Percentiles rank a stretch among this genome's conserved stretches.
These are phyloP conservation scores for Carcharodon carcharias DNA, from an alignment of 2,797 vertebrate species.

Conservation along the genomic window DNA sequence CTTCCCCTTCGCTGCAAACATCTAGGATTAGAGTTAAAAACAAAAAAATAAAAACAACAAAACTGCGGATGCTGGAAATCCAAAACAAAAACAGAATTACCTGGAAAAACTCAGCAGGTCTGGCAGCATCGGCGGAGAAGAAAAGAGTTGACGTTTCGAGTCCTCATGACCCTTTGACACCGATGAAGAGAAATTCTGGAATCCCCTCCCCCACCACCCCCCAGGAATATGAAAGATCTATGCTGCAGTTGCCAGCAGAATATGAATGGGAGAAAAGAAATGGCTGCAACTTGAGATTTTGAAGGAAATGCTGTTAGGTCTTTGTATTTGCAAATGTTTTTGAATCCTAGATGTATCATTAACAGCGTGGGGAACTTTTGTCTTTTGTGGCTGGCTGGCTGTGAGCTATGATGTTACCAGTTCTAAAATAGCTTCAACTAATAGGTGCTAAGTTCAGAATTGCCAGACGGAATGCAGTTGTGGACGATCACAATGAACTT, in stretches of 20 bases:
- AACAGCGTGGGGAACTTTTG: not conserved
- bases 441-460: not conserved
- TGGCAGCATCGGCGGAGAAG: no score
- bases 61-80: no score
- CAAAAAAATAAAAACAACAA: no score
- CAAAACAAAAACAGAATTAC: no score
- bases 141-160: no score
- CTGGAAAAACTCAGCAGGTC: no score
- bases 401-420: not conserved
- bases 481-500: constrained; percentile 1
- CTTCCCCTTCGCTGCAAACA: not conserved
- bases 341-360: not conserved
- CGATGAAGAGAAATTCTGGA: not conserved
- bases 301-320: not conserved
- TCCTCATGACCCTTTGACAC: no score
- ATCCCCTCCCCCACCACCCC: no score
- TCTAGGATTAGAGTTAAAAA: not conserved
- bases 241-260: not conserved
- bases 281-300: not conserved
- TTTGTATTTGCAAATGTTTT: not conserved
- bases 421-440: not conserved
- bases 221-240: not conserved
- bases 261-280: not conserved
- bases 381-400: not conserved
- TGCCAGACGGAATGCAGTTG: not conserved